Base-by-base conservation (phyloP, 2,797 vertebrate genomes). In the Sphenopsis melanotis region DNA sequence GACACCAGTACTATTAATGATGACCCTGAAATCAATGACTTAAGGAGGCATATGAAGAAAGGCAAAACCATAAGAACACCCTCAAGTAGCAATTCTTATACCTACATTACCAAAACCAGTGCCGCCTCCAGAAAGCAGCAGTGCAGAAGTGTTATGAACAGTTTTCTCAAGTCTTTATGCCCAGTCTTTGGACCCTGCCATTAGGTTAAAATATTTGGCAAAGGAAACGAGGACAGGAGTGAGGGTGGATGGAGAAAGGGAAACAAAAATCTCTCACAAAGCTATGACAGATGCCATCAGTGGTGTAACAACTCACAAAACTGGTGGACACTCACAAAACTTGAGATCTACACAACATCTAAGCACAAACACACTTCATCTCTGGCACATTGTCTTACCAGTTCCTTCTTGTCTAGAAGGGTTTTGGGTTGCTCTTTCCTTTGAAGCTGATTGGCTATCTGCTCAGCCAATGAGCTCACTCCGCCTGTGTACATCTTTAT, bases 401-500 rank as follows among this genome's bases (percentile, higher is more conserved):
- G 98, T 98, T 99, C 99, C 98, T 98, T 99, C 97, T 98, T 99
- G 96, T 99, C 99, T 98, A 98, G 98, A 96, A 98, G 97, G 96
- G 98, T 98, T 98, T 98, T 98, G 97, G 98, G 98, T 19, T 98
- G 98, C 89, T 99, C 98, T 98, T 98, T 98, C 97, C 98, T 98
- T 95, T 99, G 98, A 98, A 99, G 99, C 98, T 99, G 99, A 99
- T 91, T 98, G 98, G 99, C 98, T 99, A 99, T 98, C 98, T 99
- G 99, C 97, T 99, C 99, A 98, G 99, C 98, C 99, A 99, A 97
- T 95, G 98, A 99, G 98, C 98, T 98, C 98, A 99, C 99, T 92
- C 99, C 99, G 88, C 99, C 99, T 85, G 99, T 99, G 98, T 99
- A 99, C 99, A 99, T 99, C 98, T 98, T 99, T 98, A 99, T 98